phyloP scores from a whole-genome alignment of 2,113 vertebrate species.

The Nannospalax galili region DNA sequence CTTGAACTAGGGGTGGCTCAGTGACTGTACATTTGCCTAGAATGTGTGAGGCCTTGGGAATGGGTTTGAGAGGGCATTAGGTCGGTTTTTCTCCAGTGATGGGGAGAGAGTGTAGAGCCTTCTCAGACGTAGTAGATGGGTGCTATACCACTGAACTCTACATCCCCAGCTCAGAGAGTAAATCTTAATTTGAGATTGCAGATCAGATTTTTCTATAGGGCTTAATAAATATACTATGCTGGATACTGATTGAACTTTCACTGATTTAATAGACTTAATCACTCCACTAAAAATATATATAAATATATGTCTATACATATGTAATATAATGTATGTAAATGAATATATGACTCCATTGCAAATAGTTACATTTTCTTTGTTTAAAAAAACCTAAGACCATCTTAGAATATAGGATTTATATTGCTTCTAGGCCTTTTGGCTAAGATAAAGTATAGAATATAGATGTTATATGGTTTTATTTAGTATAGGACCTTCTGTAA shows the following conservation, averaged over 20 bases:
- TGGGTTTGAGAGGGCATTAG: background rate
- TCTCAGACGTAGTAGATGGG: background rate
- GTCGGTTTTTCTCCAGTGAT: background rate
- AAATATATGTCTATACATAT: background rate
- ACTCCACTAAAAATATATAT: background rate
- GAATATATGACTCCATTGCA: background rate
- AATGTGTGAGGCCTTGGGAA: background rate
- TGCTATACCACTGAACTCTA: background rate
- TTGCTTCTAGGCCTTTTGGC: background rate
- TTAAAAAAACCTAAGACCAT: slow-evolving; percentile 18
- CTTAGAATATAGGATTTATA: background rate
- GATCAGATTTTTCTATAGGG: background rate
- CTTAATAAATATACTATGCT: background rate
- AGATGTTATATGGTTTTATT: slow-evolving; percentile 32
- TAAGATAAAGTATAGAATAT: background rate
- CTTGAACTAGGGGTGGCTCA: background rate
- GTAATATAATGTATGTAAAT: background rate
- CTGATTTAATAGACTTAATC: background rate
- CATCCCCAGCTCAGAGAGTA: background rate
- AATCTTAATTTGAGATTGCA: background rate
- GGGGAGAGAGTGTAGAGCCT: background rate
- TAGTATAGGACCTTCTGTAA: slow-evolving; percentile 9
- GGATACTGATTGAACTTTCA: background rate
- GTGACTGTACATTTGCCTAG: background rate
- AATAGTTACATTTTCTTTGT: slow-evolving; percentile 32